Evolutionary conservation across 2,797 vertebrate species (phyloP), one percentile per base, ranked within the genome.

Genomic region (Alfaro cultratus): DNA sequence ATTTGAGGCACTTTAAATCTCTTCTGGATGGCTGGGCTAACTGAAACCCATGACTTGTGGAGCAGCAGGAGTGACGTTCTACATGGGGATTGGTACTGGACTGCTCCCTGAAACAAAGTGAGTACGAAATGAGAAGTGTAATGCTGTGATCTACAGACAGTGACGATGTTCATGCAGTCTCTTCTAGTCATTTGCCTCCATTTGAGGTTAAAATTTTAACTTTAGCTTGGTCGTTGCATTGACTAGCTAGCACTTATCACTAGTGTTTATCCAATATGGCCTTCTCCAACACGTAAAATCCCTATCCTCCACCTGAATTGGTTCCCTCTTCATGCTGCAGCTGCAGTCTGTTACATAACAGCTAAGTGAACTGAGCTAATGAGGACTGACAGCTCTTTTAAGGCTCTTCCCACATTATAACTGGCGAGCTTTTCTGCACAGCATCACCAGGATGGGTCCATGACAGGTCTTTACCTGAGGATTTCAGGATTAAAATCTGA

Each of bases 271-370:
- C 76, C 83, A 41, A 21, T 53, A 64, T 53, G 55, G 51, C 76
- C 80, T 4, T 47, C 55, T 75, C 46, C 64, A 78, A 29, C 51
- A n/a, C 34, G 2, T n/a, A 45, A 29, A 43, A 55, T 49, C 18
- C 36, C 36, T 18, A 29, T 41, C 36, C 8, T 55, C 47, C 29
- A 36, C 49, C 71, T 46, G 80, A 85, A 75, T 83, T 79, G 80
- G 71, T 55, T 74, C 79, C 78, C 78, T 78, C 83, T 78, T 84
- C 71, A 81, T 62, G 78, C 79, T 77, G 71, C 80, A 82, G 87
- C 83, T 86, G 82, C 23, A 77, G 84, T 87, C 43, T 41, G 16
- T 94, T 92, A 89, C 79, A 82, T 91, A 93, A 93, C 77, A 62
- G 68, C 79, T 77, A 75, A 89, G 83, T 46, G 75, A n/a, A 67